phyloP scores from a whole-genome alignment of 2,888 invertebrate species.

The Aplocera efformata region DNA sequence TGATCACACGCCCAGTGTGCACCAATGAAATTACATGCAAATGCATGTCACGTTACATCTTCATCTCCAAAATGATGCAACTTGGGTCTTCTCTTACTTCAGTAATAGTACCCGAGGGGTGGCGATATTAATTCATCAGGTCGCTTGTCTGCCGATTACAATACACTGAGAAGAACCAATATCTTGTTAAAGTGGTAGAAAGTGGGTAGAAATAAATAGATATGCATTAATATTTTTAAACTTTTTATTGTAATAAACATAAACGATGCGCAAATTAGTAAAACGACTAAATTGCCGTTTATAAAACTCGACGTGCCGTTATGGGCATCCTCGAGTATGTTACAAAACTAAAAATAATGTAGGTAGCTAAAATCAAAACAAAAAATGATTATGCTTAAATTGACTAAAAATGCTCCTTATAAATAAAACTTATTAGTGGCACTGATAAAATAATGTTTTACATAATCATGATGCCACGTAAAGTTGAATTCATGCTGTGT shows the following conservation, averaged over 20 bases:
- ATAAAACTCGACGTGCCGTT: slow-evolving; percentile 28
- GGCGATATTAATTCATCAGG: too few species aligned
- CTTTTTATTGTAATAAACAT: slow-evolving; percentile 73
- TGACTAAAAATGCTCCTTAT: slow-evolving; percentile 68
- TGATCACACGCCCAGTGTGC: too few species aligned
- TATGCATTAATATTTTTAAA: slow-evolving; percentile 16
- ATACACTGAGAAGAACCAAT: too few species aligned
- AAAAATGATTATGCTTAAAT: slow-evolving; percentile 52
- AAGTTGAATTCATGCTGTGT: slow-evolving; percentile 42
- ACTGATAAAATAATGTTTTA: slow-evolving; percentile 48
- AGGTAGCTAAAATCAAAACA: slow-evolving; percentile 44
- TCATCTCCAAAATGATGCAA: too few species aligned
- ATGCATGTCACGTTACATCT: too few species aligned
- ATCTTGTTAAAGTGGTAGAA: too few species aligned
- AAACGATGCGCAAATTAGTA: slow-evolving; percentile 75
- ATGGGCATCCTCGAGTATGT: slow-evolving; percentile 13
- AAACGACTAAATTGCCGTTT: slow-evolving; percentile 50
- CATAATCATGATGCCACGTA: slow-evolving; percentile 24
- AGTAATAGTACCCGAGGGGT: too few species aligned
- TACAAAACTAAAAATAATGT: slow-evolving; percentile 23
- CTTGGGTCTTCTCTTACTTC: too few species aligned
- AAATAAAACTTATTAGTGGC: slow-evolving; percentile 57
- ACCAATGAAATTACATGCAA: too few species aligned
- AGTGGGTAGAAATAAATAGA: background rate
- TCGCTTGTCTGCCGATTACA: too few species aligned